Base-by-base conservation (phyloP, 2,113 vertebrate genomes). In the Monopterus albus region DNA sequence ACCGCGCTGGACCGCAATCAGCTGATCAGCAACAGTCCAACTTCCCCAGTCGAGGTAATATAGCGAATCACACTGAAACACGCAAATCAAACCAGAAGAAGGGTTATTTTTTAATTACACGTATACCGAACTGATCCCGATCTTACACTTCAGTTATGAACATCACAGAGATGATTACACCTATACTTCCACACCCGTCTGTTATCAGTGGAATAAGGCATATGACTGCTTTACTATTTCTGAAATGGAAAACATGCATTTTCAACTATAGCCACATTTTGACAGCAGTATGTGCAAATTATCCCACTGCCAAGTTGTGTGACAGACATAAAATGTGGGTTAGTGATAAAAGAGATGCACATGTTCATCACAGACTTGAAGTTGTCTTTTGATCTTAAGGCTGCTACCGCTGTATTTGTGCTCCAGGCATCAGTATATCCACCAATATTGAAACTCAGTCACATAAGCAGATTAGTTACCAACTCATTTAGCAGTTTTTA, bases 11-110 rank as follows among this genome's bases (percentile, higher is more conserved):
- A 49, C 50, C 81, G 86, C 2, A 85, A 87, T 21, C 75, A 85
- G 9, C 50, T 83, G 5, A 62, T 74, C 58, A 51, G 83, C 64
- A 72, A 92, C 82, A 86, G 84, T 12, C 82, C 89, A 9, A 74
- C 88, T 2, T 88, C 89, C 29, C 88, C 94, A 33, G 94, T 91
- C 59, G 92, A 95, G 94, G 91, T 92, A 81, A 65, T 0, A 18
- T 3, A 33, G 4, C 28, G 7, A 72, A 42, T 62, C 20, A 15
- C 15, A 31, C 29, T 7, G 8, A 5, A 36, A n/a, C 38, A 2
- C 63, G 18, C 5, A n/a, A 35, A 2, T 17, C 11, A 18, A 4
- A 12, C n/a, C n/a, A n/a, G 36, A 1, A 35, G n/a, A 23, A 1
- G 28, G 11, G 1, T 21, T 23, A n/a, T 29, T 38, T 35, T 9